phyloP scores from a whole-genome alignment of 2,113 vertebrate species.

The Python bivittatus region DNA sequence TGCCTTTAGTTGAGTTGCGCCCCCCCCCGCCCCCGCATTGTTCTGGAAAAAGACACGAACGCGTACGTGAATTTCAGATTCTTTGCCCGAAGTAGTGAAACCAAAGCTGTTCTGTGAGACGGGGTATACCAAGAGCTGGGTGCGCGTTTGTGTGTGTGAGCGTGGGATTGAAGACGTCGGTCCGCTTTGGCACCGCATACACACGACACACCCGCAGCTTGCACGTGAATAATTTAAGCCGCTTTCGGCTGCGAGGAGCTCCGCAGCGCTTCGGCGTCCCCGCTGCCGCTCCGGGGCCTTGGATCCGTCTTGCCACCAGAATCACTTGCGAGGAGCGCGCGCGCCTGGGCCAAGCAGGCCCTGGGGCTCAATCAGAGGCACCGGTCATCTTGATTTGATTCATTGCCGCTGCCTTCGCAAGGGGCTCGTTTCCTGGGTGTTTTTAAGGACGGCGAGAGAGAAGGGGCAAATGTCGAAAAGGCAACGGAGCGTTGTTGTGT shows the following conservation, averaged over 20 bases:
- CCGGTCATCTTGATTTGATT: constrained; percentile 22
- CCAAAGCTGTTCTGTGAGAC: neutral
- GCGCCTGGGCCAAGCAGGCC: constrained; percentile 32
- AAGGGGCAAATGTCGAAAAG: constrained; percentile 58
- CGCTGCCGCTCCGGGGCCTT: accelerated
- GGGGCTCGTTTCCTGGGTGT: constrained; percentile 15
- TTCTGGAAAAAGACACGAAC: neutral
- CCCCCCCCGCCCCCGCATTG: neutral
- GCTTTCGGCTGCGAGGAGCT: neutral
- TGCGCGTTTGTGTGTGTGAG: neutral
- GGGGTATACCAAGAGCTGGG: neutral
- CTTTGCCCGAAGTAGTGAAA: constrained; percentile 5
- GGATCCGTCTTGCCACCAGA: constrained; percentile 29
- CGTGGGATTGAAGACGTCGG: constrained; percentile 28
- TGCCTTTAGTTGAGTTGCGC: neutral
- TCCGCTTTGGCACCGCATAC: neutral
- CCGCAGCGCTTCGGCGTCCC: constrained; percentile 13
- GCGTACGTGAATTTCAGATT: neutral
- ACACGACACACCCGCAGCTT: constrained; percentile 34
- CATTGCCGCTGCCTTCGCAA: constrained; percentile 30
- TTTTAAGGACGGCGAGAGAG: constrained; percentile 53
- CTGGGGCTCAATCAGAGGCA: constrained; percentile 54
- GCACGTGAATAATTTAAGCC: constrained; percentile 9
- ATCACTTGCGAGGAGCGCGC: neutral
- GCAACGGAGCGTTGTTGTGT: constrained; percentile 63